Evolutionary conservation across 2,113 vertebrate species (phyloP).

Genomic region (Thalassarche chlororhynchos): DNA sequence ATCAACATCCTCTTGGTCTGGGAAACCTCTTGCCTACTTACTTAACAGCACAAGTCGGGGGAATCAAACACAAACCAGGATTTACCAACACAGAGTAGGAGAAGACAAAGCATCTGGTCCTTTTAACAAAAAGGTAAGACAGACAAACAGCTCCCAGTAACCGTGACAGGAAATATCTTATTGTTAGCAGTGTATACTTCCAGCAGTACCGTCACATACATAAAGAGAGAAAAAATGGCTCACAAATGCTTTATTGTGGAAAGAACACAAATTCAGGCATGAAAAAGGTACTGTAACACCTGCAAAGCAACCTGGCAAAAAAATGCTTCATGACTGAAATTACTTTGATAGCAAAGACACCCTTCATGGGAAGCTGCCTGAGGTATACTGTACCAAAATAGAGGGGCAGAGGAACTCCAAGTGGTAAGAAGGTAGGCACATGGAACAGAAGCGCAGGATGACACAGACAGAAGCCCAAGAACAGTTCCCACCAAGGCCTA

Average conservation of each 20-base stretch:
- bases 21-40: background rate
- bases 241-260: background rate
- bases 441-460: background rate
- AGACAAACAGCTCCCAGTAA: background rate
- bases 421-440: background rate
- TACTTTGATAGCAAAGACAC: background rate
- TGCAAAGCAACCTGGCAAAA: background rate
- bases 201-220: background rate
- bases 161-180: background rate
- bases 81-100: background rate
- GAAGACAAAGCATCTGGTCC: background rate
- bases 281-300: background rate
- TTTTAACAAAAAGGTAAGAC: background rate
- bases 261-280: background rate
- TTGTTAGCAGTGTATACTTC: background rate
- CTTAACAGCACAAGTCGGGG: fast-evolving
- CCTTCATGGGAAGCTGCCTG: background rate
- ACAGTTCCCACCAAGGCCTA: background rate
- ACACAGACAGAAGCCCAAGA: background rate
- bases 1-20: background rate
- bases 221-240: background rate
- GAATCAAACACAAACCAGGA: background rate
- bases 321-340: background rate
- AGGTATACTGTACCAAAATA: background rate
- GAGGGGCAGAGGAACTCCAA: background rate